These are phyloP conservation scores for Oryzias sinensis DNA, from an alignment of 2,797 vertebrate species.

Conservation along the genomic window DNA sequence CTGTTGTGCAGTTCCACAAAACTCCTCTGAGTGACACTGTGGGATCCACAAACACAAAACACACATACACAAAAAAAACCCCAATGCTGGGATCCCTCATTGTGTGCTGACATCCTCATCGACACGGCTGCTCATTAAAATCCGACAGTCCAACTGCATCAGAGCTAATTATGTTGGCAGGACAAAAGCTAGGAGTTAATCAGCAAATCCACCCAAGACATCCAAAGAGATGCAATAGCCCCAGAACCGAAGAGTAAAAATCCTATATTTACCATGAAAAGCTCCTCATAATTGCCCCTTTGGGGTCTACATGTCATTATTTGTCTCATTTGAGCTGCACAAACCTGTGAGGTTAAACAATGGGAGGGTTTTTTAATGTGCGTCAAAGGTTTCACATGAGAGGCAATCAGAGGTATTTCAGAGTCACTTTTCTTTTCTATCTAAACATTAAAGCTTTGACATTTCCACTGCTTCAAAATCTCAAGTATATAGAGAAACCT, in stretches of 20 bases:
- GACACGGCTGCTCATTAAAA: constrained; percentile 48
- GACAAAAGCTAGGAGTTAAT: constrained; percentile 35
- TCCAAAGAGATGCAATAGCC: constrained; percentile 7
- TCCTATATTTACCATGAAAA: constrained; percentile 7
- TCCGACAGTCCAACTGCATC: constrained; percentile 37
- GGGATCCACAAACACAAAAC: constrained; percentile 8
- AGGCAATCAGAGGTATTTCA: constrained; percentile 18
- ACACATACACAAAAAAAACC: background rate
- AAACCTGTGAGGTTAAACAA: constrained; percentile 16
- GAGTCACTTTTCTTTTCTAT: constrained; percentile 16
- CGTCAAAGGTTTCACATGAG: constrained; percentile 32
- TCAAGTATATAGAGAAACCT: background rate
- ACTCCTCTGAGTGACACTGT: constrained; percentile 6
- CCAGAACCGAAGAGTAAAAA: constrained; percentile 1
- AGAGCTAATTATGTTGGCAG: constrained; percentile 59
- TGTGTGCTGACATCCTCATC: constrained; percentile 28
- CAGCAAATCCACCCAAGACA: constrained; percentile 24
- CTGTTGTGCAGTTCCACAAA: constrained; percentile 18
- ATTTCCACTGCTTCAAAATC: constrained; percentile 6
- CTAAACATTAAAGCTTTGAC: constrained; percentile 6
- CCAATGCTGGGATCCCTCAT: constrained; percentile 13
- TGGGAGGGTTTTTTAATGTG: constrained; percentile 6
- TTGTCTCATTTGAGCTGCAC: constrained; percentile 13
- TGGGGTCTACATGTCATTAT: constrained; percentile 33
- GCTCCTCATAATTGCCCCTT: constrained; percentile 6